These are phyloP conservation scores for Leucozona laternaria DNA, from an alignment of 2,888 invertebrate genomes.

Conservation along the genomic window DNA sequence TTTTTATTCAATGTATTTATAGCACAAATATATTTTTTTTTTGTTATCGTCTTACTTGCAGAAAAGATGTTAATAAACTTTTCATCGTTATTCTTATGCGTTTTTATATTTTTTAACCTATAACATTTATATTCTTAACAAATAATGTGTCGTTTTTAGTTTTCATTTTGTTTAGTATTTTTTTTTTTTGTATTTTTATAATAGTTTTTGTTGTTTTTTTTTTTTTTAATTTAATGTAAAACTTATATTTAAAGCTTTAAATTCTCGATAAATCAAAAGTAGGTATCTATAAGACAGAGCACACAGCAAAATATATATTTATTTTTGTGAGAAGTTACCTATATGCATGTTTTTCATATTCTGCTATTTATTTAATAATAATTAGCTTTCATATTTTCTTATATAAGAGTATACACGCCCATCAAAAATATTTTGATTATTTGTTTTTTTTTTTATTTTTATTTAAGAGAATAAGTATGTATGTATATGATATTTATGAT, in stretches of 20 bases:
- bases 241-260: slow-evolving; percentile 73
- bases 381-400: slow-evolving; percentile 20
- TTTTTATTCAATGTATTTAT: slow-evolving; percentile 75
- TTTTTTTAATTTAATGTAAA: slow-evolving; percentile 30
- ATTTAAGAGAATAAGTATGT: slow-evolving; percentile 30
- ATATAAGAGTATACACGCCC: slow-evolving; percentile 71
- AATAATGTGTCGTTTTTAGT: slow-evolving; percentile 33
- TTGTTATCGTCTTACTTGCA: slow-evolving; percentile 54
- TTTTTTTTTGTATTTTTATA: slow-evolving; percentile 34
- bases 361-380: slow-evolving; percentile 17
- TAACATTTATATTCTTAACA: slow-evolving; percentile 69
- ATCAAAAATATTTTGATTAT: slow-evolving; percentile 71
- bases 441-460: background rate
- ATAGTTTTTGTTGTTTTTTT: slow-evolving; percentile 26
- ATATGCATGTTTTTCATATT: slow-evolving; percentile 8
- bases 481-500: slow-evolving; percentile 15
- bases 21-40: slow-evolving; percentile 72
- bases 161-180: slow-evolving; percentile 16
- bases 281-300: slow-evolving; percentile 61
- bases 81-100: slow-evolving; percentile 19
- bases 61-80: slow-evolving; percentile 47
- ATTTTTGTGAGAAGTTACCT: slow-evolving; percentile 41
- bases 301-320: slow-evolving; percentile 66
- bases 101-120: slow-evolving; percentile 67
- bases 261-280: slow-evolving; percentile 65